A percentile compares a stretch with the other conserved stretches of the same genome.
Conservation (phyloP, 2,113 vertebrate species). For the Copsychus sechellarum region DNA sequence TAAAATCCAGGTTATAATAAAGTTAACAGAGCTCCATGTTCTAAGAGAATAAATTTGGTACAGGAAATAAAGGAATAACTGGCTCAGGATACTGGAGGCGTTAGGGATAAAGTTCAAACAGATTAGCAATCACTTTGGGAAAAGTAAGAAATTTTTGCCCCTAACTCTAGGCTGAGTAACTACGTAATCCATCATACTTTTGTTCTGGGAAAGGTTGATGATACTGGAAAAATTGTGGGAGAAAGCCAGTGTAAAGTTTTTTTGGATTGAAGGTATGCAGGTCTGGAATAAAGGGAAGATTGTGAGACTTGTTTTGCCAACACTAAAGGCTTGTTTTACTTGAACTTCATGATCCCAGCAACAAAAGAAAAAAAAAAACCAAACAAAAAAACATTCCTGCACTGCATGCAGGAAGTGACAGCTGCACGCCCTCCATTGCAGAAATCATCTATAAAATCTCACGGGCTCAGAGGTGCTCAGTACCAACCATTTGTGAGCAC, state of each 20-base stretch:
- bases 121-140: background rate
- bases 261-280: background rate
- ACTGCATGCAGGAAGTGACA: background rate
- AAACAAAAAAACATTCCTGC: too few species aligned
- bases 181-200: background rate
- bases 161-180: background rate
- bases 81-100: background rate
- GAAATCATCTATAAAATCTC: background rate
- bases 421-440: background rate
- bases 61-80: background rate
- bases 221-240: background rate
- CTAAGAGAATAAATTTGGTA: background rate
- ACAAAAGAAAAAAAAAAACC: background rate
- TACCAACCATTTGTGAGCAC: background rate
- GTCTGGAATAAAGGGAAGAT: background rate
- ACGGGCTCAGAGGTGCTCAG: fast-evolving
- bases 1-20: background rate
- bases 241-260: background rate
- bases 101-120: background rate
- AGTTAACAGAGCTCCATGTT: background rate
- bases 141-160: background rate
- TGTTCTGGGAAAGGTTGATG: background rate
- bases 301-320: background rate
- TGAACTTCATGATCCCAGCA: background rate
- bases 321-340: background rate